Base-by-base conservation (phyloP, 2,113 vertebrate species). In the Cardinalis cardinalis region DNA sequence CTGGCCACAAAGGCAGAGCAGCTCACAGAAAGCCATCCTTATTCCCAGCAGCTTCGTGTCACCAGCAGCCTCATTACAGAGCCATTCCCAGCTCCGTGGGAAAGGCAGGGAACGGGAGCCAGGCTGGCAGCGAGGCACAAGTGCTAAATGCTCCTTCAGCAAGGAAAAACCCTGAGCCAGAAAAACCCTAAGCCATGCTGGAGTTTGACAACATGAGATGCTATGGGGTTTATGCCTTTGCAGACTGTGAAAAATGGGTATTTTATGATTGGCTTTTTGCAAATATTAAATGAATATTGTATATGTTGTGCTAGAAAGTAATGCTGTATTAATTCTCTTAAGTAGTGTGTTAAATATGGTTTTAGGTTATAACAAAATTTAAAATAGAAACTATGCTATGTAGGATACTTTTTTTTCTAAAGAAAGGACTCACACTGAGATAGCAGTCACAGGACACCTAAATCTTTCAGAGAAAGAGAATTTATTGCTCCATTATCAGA, bases 1-100 rank as follows among this genome's bases (percentile, higher is more conserved):
- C 73, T 73, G 71, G 36, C 72, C 91, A 95, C 76, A 75, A 48
- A 94, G 84, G 93, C 76, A 90, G 90, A 94, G 92, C 48, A 2
- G 61, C 90, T 89, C 25, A 14, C 15, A 52, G 78, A 44, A 66
- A 71, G 18, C 70, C 29, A 12, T 82, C 88, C 88, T 91, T 66
- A 68, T 58, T 83, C 64, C 76, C 65, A 86, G 51, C 65, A 65
- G 68, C 23, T 46, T 36, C 70, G 3, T 84, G 70, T 88, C 92
- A 66, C 53, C 12, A 1, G 15, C 74, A 77, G 55, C 90, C 88
- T 95, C 86, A 14, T 92, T 91, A 86, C 70, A 29, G 76, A 93
- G 85, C 77, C 53, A 53, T 80, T 70, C 48, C 65, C 1, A 0
- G 43, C 68, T 79, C 77, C 1, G 1, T 20, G 63, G 56, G 60